Percentiles rank a stretch among this genome's conserved stretches.
Conservation (phyloP, 2,888 invertebrate genomes). For the Salpingus planirostris region DNA sequence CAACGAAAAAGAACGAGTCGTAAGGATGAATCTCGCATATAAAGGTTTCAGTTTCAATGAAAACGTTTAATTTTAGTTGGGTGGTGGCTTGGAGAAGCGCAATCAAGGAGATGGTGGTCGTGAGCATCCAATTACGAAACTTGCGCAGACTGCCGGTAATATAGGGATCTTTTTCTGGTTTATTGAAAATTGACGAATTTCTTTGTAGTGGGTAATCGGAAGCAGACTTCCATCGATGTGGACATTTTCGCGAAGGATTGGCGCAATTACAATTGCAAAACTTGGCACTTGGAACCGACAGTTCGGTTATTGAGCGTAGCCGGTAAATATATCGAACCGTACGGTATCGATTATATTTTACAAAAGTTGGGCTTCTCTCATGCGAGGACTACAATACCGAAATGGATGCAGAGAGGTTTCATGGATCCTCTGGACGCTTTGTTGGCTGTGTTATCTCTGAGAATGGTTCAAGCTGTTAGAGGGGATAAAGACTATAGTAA, state of each 20-base stretch:
- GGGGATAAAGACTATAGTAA: constrained; percentile 28
- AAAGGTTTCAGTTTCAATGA: too few species aligned
- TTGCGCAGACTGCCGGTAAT: constrained; percentile 20
- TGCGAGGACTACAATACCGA: constrained; percentile 96
- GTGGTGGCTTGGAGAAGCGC: constrained; percentile 26
- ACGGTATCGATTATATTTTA: constrained; percentile 96
- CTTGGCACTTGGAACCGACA: constrained; percentile 95
- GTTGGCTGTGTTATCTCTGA: constrained; percentile 67
- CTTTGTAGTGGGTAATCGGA: too few species aligned
- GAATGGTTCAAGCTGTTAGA: constrained; percentile 50
- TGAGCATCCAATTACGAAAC: constrained; percentile 22
- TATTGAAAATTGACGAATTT: too few species aligned
- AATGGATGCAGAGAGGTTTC: constrained; percentile 97
- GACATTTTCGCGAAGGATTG: constrained; percentile 73
- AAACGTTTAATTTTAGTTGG: constrained; percentile 21
- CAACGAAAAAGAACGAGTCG: constrained; percentile 82
- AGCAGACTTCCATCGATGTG: constrained; percentile 40
- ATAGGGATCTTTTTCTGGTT: too few species aligned
- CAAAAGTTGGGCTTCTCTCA: constrained; percentile 97
- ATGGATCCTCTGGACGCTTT: constrained; percentile 96
- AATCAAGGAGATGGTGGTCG: too few species aligned
- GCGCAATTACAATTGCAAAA: constrained; percentile 85
- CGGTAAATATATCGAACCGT: constrained; percentile 95
- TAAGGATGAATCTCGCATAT: too few species aligned
- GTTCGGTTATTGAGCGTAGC: constrained; percentile 53